Base-by-base conservation (phyloP, 2,888 invertebrate species). In the Carterocephalus palaemon region DNA sequence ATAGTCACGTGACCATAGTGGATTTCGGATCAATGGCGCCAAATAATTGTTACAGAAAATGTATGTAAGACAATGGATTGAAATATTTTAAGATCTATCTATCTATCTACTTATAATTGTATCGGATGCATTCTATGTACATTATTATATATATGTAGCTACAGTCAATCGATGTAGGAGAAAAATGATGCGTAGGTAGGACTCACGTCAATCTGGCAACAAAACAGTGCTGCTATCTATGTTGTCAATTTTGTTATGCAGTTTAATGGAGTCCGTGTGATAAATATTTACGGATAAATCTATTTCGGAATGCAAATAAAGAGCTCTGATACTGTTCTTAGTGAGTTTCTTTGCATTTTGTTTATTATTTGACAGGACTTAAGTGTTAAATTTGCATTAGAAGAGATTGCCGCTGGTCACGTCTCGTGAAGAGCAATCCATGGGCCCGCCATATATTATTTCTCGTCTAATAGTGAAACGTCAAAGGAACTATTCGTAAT, bases 201-300 rank as follows among this genome's bases (percentile, higher is more conserved):
- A 67, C 75, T 86, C 85, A 88, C 77, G 88, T 88, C 88, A 85
- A 78, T 80, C 81, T 81, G 80, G 83, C 78, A 86, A 85, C 86
- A 81, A 83, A 86, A 85, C 83, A 75, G 89, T 90, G 89, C 89
- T 90, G 92, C 92, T 92, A 91, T 90, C 92, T 93, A 89, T 90
- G 90, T 91, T 92, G 92, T 92, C 92, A 92, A 92, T 92, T 92
- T 81, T 82, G 79, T 78, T 80, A 79, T 75, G 75, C 74, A 81
- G 75, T 70, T 59, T 88, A 90, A 90, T 90, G 90, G 89, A 90
- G 89, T 85, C 81, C 82, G 82, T 81, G 86, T 83, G 87, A 89
- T 89, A 90, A 89, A 88, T 88, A 88, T 86, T 89, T 86, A 89
- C 88, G 85, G 84, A 81, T 81, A 83, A 67, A 54, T 33, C 45